Conservation (phyloP, 2,113 vertebrate species). For the Embiotoca jacksoni region DNA sequence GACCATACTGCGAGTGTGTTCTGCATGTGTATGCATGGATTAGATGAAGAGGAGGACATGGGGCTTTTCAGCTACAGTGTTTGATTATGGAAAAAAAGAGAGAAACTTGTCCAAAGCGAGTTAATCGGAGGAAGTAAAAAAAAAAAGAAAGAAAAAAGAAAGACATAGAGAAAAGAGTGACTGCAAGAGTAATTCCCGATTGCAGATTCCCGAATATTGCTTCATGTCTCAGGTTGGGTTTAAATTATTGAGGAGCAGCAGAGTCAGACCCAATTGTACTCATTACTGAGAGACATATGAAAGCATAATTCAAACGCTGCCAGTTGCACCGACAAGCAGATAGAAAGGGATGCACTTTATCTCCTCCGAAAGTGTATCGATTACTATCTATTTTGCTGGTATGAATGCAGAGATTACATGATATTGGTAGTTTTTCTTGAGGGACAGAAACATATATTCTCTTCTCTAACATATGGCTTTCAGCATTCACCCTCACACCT, state of each 20-base stretch:
- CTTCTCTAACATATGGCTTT: slow-evolving; percentile 3
- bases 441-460: slow-evolving; percentile 24
- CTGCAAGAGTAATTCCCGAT: slow-evolving; percentile 35
- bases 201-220: slow-evolving; percentile 53
- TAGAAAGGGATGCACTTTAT: slow-evolving; percentile 38
- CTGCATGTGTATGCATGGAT: not conserved
- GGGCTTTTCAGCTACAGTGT: not conserved
- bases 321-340: slow-evolving; percentile 3
- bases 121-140: slow-evolving; percentile 20
- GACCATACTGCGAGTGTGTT: not conserved
- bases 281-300: slow-evolving; percentile 59
- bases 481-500: slow-evolving; percentile 4
- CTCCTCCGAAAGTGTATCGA: slow-evolving; percentile 27
- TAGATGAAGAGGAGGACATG: not conserved
- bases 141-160: slow-evolving; percentile 4
- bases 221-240: slow-evolving; percentile 57
- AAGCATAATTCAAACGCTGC: slow-evolving; percentile 50
- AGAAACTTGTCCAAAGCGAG: slow-evolving; percentile 12
- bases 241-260: slow-evolving; percentile 65
- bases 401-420: slow-evolving; percentile 26
- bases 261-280: slow-evolving; percentile 57
- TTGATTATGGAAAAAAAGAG: not conserved
- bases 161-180: slow-evolving; percentile 13
- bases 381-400: slow-evolving; percentile 43
- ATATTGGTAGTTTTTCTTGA: slow-evolving; percentile 24